Percentiles rank a stretch among this genome's conserved stretches.
These are phyloP conservation scores for Brachionus asplanchnoidis DNA, from an alignment of 1,140 invertebrate genomes.

Conservation along the genomic window DNA sequence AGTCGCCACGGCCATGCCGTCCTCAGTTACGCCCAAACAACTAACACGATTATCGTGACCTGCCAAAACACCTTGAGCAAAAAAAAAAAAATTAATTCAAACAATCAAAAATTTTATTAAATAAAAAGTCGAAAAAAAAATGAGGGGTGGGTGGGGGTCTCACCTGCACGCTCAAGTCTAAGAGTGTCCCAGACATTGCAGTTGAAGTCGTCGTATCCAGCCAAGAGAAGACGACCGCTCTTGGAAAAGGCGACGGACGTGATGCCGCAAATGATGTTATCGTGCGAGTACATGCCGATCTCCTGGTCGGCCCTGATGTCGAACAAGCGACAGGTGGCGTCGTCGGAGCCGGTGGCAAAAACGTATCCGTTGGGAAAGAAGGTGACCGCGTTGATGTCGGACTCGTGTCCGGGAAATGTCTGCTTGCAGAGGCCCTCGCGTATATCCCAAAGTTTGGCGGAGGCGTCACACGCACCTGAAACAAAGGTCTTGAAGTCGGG, in stretches of 20 bases:
- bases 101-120: constrained; percentile 61
- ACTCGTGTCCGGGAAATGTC: constrained; percentile 96
- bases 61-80: constrained; percentile 66
- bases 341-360: constrained; percentile 95
- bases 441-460: constrained; percentile 95
- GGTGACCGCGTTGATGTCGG: constrained; percentile 96
- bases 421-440: constrained; percentile 93
- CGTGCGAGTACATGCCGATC: constrained; percentile 93
- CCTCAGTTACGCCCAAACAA: constrained; percentile 89
- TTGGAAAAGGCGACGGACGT: constrained; percentile 95
- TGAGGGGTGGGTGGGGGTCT: not conserved
- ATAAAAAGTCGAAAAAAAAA: not conserved
- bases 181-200: constrained; percentile 98
- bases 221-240: constrained; percentile 85
- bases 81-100: not conserved
- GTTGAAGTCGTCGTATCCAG: constrained; percentile 97
- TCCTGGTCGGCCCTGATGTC: constrained; percentile 89
- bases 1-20: constrained; percentile 93
- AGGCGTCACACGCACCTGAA: constrained; percentile 93
- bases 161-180: constrained; percentile 93
- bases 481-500: constrained; percentile 94
- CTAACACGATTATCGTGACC: constrained; percentile 95
- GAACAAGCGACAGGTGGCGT: constrained; percentile 93
- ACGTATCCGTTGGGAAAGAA: constrained; percentile 93
- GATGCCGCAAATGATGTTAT: constrained; percentile 98